Base-by-base conservation (phyloP, 2,797 vertebrate species). In the Propithecus deckenii region DNA sequence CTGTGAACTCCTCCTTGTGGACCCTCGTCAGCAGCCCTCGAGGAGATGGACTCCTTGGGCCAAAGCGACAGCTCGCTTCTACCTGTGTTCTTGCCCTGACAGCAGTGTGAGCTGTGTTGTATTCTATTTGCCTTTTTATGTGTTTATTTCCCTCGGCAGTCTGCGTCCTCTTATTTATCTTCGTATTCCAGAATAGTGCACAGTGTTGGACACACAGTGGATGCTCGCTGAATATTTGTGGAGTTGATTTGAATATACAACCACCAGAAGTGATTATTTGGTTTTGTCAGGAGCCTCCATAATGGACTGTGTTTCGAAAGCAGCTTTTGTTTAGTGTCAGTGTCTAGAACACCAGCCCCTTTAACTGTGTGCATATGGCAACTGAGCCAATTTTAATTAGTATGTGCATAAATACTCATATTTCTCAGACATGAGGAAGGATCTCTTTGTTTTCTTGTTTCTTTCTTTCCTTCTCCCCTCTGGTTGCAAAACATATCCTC, bases 341-440 rank as follows among this genome's bases (percentile, higher is more conserved):
- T 91, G 67, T 92, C 93, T 91, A 81, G 91, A 95, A 91, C 71
- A 32, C 41, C 74, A 94, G 83, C 61, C 74, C 89, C 89, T 81
- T 75, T 94, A 75, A 80, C 91, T 57, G 69, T 75, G 48, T 61
- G 86, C 83, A 65, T 91, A 87, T 94, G 96, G 91, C 0, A 2
- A 50, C 59, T 38, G 88, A 95, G 76, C 63, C 86, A 32, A 4
- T 95, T 96, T 96, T 90, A 93, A 87, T 96, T 95, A 96, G 94
- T 71, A 61, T 91, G 95, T 95, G 67, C 79, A 46, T 84, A 94
- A 94, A 89, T 84, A 69, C 48, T 96, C 71, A 41, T 87, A 85
- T 87, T 97, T 97, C 93, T 96, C 85, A 96, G 76, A 76, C n/a
- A 43, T 57, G 55, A 94, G 63, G 75, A 57, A 63, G 84, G 23